These are phyloP conservation scores for Anagyrus pseudococci DNA, from an alignment of 2,888 invertebrate species.

Conservation along the genomic window DNA sequence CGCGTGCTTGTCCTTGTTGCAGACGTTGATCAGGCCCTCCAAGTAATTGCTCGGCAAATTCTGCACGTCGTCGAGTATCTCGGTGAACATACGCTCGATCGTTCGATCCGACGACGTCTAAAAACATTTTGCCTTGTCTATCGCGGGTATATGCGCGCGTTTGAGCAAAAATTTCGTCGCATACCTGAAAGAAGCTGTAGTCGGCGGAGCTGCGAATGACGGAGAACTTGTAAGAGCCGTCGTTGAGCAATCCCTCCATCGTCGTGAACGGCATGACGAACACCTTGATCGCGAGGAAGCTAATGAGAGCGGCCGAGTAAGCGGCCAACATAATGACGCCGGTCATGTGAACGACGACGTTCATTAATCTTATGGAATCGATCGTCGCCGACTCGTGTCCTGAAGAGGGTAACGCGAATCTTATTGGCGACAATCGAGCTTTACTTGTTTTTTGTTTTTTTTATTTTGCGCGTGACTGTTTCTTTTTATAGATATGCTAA, in stretches of 20 bases:
- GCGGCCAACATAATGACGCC: slow-evolving; percentile 56
- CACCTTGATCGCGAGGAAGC: slow-evolving; percentile 54
- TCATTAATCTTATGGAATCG: slow-evolving; percentile 53
- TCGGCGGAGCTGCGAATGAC: slow-evolving; percentile 55
- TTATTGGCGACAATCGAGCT: too few species aligned
- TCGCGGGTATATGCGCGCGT: slow-evolving; percentile 79
- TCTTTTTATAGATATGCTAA: too few species aligned
- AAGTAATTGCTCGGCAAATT: slow-evolving; percentile 51
- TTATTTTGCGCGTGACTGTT: neutral
- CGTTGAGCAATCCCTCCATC: slow-evolving; percentile 55
- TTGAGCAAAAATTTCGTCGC: neutral
- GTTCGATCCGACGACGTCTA: slow-evolving; percentile 54
- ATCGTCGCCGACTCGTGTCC: slow-evolving; percentile 46
- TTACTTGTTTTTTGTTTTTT: neutral
- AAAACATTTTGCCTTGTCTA: too few species aligned
- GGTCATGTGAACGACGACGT: slow-evolving; percentile 53
- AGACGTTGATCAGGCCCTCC: slow-evolving; percentile 53
- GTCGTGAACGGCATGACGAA: slow-evolving; percentile 58
- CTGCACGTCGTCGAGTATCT: slow-evolving; percentile 44
- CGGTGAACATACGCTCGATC: slow-evolving; percentile 48
- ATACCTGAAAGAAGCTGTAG: slow-evolving; percentile 53
- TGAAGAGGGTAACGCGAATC: slow-evolving; percentile 32
- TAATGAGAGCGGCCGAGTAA: slow-evolving; percentile 58
- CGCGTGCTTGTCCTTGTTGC: slow-evolving; percentile 52
- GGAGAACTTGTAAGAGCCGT: slow-evolving; percentile 54